Percentiles rank a stretch among this genome's conserved stretches.
Evolutionary conservation across 2,113 vertebrate genomes (phyloP).

Genomic region (Illadopsis cleaveri): DNA sequence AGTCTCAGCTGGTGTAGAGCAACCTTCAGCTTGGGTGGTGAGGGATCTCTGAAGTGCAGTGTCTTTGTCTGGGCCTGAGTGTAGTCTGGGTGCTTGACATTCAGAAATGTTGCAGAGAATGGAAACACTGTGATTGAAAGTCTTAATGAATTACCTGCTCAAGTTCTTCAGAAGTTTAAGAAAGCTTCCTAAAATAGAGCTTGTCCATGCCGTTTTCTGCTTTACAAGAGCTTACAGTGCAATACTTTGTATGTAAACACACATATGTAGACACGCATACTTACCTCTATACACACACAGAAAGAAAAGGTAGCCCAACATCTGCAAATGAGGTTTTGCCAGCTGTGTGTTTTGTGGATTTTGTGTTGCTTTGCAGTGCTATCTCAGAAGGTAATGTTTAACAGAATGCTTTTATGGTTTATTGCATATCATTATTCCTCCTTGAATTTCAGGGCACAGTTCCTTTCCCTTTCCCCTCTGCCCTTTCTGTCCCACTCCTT

Average conservation of each 20-base stretch:
- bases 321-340: not conserved
- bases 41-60: not conserved
- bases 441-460: not conserved
- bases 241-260: not conserved
- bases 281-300: not conserved
- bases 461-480: not conserved
- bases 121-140: conserved; percentile 7
- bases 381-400: conserved; percentile 25
- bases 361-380: not conserved
- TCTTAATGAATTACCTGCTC: conserved; percentile 20
- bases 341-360: not conserved
- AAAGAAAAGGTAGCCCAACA: not conserved
- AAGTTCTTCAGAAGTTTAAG: not conserved
- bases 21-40: not conserved
- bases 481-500: not conserved
- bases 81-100: not conserved
- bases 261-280: too few species aligned
- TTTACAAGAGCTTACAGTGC: not conserved
- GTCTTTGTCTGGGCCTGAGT: not conserved
- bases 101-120: conserved; percentile 2
- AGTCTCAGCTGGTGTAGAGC: not conserved
- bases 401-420: conserved; percentile 24
- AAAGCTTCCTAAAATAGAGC: conserved; percentile 7
- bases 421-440: not conserved
- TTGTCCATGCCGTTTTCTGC: not conserved